Base-by-base conservation (phyloP, 2,113 vertebrate genomes). In the Craseonycteris thonglongyai region DNA sequence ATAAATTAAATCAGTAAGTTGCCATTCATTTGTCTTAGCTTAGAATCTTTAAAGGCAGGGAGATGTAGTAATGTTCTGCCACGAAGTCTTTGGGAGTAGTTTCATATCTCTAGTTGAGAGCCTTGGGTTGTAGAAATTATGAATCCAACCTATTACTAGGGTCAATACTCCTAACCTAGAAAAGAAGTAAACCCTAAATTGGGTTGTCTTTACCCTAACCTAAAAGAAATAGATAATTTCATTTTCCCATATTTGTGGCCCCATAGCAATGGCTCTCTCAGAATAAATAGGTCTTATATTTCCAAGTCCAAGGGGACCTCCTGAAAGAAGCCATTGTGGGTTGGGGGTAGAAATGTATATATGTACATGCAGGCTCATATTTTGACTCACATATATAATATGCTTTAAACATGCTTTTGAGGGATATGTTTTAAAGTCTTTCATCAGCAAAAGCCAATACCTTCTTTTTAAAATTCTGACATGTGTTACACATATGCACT, bases 401-500 rank as follows among this genome's bases (percentile, higher is more conserved):
- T 35, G 58, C 75, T 93, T 93, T 76, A 94, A 92, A 83, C 40
- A 71, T 82, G 89, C n/a, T 92, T 94, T 72, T 65, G 68, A 91
- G 26, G 21, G 21, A 91, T 96, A 90, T 78, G 40, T 68, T 81
- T 91, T 69, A 86, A 86, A 58, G n/a, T 87, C 59, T 92, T 93
- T 76, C 75, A 91, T 74, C 87, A 97, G 59, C 63, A 85, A 96
- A 94, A 97, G 45, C 75, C 51, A 94, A 68, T 51, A 88, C 87
- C 22, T 93, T 93, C 63, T 58, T 90, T 90, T 88, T 63, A 22
- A 80, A 76, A 93, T 69, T 88, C 87, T 78, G 63, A 92, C 95
- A 95, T 88, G 58, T 96, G 96, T 71, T 93, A 90, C 78, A 95
- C 96, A 95, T 30, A 92, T 94, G 95, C 75, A 87, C 72, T 30